Percentiles rank a stretch among this genome's conserved stretches.
Evolutionary conservation across 2,113 vertebrate genomes (phyloP).

Genomic region (Dryoscopus gambensis): DNA sequence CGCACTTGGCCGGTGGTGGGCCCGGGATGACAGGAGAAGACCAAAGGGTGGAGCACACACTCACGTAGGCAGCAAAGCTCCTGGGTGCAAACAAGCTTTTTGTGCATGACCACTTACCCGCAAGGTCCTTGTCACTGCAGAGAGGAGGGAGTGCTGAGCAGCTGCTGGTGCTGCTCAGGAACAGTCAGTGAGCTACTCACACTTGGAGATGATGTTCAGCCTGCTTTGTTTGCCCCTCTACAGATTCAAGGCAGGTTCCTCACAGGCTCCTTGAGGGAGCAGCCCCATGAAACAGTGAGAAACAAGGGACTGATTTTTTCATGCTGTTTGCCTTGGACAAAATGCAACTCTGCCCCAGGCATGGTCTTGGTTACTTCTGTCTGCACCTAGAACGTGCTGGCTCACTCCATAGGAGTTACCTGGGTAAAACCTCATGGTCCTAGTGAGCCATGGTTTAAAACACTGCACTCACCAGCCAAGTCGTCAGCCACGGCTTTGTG

Average conservation of each 20-base stretch:
- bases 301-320: background rate
- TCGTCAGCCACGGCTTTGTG: background rate
- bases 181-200: background rate
- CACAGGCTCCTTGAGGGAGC: background rate
- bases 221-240: background rate
- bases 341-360: background rate
- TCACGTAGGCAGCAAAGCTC: background rate
- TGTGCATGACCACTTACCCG: background rate
- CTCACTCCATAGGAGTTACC: background rate
- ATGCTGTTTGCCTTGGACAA: background rate
- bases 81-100: background rate
- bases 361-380: background rate
- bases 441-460: background rate
- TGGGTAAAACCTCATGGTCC: background rate
- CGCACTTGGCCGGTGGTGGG: background rate
- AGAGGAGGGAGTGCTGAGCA: background rate
- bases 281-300: background rate
- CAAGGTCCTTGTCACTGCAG: background rate
- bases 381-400: background rate
- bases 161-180: background rate
- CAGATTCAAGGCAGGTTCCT: background rate
- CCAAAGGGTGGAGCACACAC: background rate
- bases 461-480: background rate
- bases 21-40: background rate
- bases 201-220: background rate